These are phyloP conservation scores for Caenorhabditis sp. DNA, from an alignment of 2,888 invertebrate genomes.

Conservation along the genomic window DNA sequence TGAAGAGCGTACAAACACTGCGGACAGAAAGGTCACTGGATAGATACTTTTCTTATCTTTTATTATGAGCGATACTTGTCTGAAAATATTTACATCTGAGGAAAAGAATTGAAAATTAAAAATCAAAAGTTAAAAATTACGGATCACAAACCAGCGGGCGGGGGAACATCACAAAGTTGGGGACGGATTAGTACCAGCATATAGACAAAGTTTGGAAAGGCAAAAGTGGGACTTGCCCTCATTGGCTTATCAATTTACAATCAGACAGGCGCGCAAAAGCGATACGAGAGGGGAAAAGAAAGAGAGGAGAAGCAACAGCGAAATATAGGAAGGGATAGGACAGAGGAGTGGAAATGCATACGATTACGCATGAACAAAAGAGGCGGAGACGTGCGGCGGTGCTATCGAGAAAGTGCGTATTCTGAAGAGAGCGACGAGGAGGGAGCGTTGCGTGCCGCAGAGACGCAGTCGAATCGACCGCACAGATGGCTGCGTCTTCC, in stretches of 20 bases:
- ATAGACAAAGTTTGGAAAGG: not conserved
- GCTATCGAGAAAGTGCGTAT: constrained; percentile 4
- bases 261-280: not conserved
- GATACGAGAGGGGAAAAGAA: not conserved
- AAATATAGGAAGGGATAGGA: constrained; percentile 19
- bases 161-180: constrained; percentile 14
- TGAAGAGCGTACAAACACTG: not conserved
- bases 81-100: constrained; percentile 26
- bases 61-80: too few relatives aligned
- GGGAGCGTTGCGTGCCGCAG: not conserved
- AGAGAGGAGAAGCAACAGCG: constrained; percentile 7
- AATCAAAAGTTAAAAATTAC: constrained; percentile 20
- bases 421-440: constrained; percentile 1
- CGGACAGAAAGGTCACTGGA: not conserved
- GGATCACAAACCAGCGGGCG: constrained; percentile 25
- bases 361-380: constrained; percentile 25
- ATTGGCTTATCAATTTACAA: constrained; percentile 21
- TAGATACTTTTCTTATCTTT: constrained; percentile 7
- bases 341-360: constrained; percentile 28
- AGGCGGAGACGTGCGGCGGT: constrained; percentile 15
- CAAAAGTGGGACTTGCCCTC: constrained; percentile 8
- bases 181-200: constrained; percentile 27
- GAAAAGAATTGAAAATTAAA: too few relatives aligned
- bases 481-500: constrained; percentile 36
- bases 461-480: constrained; percentile 24